These are phyloP conservation scores for Chiloscyllium punctatum DNA, from an alignment of 2,797 vertebrate genomes.

Conservation along the genomic window DNA sequence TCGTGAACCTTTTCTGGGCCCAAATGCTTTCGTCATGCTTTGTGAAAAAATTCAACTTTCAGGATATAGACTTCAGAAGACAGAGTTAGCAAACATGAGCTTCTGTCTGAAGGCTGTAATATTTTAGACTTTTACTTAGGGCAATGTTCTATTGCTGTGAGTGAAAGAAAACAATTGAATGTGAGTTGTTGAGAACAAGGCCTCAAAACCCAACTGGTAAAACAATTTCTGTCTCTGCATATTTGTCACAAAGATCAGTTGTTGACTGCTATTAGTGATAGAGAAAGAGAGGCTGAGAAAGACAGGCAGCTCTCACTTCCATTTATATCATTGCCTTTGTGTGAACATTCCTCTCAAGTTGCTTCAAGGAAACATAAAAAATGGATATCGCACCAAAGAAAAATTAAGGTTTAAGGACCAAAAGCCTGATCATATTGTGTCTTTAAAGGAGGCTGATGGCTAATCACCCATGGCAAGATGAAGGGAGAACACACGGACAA, in stretches of 20 bases:
- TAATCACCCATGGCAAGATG: not conserved
- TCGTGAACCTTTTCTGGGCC: not conserved
- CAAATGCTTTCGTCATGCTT: not conserved
- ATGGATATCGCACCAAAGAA: not conserved
- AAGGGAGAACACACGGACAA: not conserved
- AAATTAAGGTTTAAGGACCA: not conserved
- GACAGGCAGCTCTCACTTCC: not conserved
- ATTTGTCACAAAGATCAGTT: not conserved
- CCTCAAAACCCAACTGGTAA: too few relatives aligned
- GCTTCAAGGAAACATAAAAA: not conserved
- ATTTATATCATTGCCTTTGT: not conserved
- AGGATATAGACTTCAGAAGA: not conserved
- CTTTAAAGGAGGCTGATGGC: not conserved
- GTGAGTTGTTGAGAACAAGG: not conserved
- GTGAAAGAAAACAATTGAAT: not conserved
- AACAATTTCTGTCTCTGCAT: not conserved
- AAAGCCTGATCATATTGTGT: not conserved
- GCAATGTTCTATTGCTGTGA: not conserved
- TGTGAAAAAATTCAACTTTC: not conserved
- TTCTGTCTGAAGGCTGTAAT: not conserved
- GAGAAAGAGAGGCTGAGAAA: not conserved
- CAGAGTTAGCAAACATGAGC: not conserved
- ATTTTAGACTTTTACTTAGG: not conserved
- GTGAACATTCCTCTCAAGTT: not conserved
- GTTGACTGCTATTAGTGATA: not conserved